Evolutionary conservation across 2,888 invertebrate species (phyloP).

Genomic region (Scaptomyza caliginosa): DNA sequence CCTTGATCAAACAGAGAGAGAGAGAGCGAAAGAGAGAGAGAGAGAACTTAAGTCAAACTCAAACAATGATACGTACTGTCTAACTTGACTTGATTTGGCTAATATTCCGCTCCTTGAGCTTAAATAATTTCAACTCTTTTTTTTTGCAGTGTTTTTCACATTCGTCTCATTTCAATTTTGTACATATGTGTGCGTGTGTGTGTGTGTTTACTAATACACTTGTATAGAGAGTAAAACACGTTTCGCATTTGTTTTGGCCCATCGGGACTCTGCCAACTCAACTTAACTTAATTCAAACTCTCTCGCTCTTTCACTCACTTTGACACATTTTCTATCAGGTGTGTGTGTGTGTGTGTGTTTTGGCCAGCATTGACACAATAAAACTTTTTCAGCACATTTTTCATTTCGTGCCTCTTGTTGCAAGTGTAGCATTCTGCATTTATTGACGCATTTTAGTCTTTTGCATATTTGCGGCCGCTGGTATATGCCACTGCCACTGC

Average conservation of each 20-base stretch:
- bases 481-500: no score
- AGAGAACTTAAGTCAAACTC: not conserved
- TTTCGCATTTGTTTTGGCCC: constrained; percentile 60
- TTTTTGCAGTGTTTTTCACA: constrained; percentile 42
- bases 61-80: no score
- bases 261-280: constrained; percentile 41
- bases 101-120: no score
- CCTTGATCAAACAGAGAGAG: no score
- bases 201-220: not conserved
- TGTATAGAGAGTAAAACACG: constrained; percentile 25
- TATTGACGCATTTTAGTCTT: constrained; percentile 75
- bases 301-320: not conserved
- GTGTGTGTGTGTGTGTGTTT: constrained; percentile 8
- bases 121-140: not conserved
- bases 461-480: constrained; percentile 63
- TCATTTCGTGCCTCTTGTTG: constrained; percentile 45
- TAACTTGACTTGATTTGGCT: no score
- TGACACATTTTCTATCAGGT: not conserved
- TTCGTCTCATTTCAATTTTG: constrained; percentile 49
- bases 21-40: no score
- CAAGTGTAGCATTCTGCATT: constrained; percentile 65
- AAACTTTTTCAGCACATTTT: constrained; percentile 65
- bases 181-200: not conserved
- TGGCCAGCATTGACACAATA: constrained; percentile 76
- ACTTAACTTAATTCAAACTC: not conserved